These are phyloP conservation scores for Acleris literana DNA, from an alignment of 2,888 invertebrate genomes.

Conservation along the genomic window DNA sequence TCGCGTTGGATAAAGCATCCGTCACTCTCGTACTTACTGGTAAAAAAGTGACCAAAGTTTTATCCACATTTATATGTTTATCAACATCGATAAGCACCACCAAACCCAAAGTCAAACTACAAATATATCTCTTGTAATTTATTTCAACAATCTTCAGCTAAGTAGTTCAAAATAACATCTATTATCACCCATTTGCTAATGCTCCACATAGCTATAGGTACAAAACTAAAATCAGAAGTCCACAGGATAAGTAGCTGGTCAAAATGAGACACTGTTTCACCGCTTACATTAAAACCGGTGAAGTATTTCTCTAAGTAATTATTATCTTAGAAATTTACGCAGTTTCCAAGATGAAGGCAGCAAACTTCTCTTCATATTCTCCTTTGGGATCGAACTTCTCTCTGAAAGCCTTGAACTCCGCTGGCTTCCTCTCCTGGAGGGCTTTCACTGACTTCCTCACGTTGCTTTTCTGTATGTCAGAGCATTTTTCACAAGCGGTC, in stretches of 20 bases:
- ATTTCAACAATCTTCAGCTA: constrained; percentile 15
- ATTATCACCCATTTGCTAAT: constrained; percentile 43
- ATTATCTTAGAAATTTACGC: constrained; percentile 39
- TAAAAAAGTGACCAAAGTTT: too few species aligned
- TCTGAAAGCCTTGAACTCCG: constrained; percentile 57
- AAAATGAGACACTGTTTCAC: neutral
- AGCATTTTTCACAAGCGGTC: constrained; percentile 68
- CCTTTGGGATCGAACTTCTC: constrained; percentile 66
- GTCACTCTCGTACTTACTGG: too few species aligned
- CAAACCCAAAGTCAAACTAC: too few species aligned
- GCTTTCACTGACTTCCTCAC: constrained; percentile 65
- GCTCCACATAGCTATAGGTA: constrained; percentile 54
- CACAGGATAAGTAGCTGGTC: neutral
- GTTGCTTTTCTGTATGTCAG: constrained; percentile 55
- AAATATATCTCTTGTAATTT: constrained; percentile 2
- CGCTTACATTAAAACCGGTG: neutral
- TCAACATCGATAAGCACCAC: too few species aligned
- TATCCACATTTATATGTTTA: too few species aligned
- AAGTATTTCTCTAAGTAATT: neutral
- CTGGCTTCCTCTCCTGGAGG: constrained; percentile 58
- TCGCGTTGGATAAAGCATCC: too few species aligned
- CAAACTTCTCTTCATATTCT: constrained; percentile 61
- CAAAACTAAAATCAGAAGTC: neutral
- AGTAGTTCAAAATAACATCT: neutral
- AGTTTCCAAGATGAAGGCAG: constrained; percentile 54